These are phyloP conservation scores for Pampus argenteus DNA, from an alignment of 2,797 vertebrate genomes.

Conservation along the genomic window DNA sequence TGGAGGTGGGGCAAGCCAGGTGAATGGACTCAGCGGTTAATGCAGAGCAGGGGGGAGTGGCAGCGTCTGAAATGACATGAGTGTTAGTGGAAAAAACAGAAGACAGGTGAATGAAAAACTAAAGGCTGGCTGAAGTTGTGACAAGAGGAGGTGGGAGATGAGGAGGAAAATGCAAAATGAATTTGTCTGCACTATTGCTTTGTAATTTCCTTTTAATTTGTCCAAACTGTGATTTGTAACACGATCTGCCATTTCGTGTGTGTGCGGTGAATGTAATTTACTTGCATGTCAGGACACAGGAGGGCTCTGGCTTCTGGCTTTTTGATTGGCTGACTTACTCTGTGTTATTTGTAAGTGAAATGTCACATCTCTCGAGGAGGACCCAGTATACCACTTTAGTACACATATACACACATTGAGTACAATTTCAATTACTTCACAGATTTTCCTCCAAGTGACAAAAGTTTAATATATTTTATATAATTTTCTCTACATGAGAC, in stretches of 20 bases:
- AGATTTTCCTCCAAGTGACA: conserved; percentile 1
- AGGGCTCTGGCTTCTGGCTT: conserved; percentile 39
- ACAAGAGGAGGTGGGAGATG: too few species aligned
- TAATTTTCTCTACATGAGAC: conserved; percentile 15
- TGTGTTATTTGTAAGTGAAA: conserved; percentile 71
- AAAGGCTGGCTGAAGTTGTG: too few species aligned
- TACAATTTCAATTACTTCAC: conserved; percentile 6
- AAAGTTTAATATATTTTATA: too few species aligned
- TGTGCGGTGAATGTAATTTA: conserved; percentile 6
- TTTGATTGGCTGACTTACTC: conserved; percentile 49
- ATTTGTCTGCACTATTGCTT: too few species aligned
- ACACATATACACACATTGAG: conserved; percentile 9
- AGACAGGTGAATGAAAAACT: too few species aligned
- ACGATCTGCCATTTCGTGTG: not conserved
- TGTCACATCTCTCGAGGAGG: conserved; percentile 65
- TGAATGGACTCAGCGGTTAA: too few species aligned
- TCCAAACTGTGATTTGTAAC: not conserved
- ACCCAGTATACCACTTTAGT: conserved; percentile 53
- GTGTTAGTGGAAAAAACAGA: too few species aligned
- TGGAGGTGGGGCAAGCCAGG: too few species aligned
- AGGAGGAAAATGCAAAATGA: too few species aligned
- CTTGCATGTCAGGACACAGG: conserved; percentile 23
- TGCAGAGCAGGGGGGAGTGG: too few species aligned
- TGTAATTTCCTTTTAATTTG: not conserved
- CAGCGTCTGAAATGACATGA: too few species aligned